Evolutionary conservation across 2,797 vertebrate species (phyloP), one percentile per base, ranked within the genome.

Genomic region (Momotus momota): DNA sequence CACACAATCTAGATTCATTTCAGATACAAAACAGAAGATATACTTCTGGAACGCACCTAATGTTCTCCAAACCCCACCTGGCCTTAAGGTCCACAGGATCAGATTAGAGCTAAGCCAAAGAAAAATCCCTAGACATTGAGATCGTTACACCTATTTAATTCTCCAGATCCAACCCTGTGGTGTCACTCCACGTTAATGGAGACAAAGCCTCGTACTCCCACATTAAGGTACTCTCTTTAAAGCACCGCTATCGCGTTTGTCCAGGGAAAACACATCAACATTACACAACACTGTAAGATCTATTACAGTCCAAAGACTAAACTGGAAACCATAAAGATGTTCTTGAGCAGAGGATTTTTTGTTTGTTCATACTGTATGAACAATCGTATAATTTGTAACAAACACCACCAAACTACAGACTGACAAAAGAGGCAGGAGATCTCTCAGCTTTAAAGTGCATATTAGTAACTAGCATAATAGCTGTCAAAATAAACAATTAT

Each of bases 401-500:
- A 82, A 85, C 41, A 88, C 25, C 77, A 70, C 20, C 31, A 80
- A 92, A 82, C 10, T 18, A 82, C 29, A 70, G 62, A 38, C 26
- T 67, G 72, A 81, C 25, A 45, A 54, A 87, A 74, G 11, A 85
- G 46, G 29, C 48, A 90, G 33, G 33, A 94, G 49, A 88, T 48
- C 54, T 81, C 29, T 41, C 3, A 8, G 35, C 64, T 94, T 88
- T 81, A 54, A 83, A 88, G 22, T 57, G 62, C 6, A 3, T 52
- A 74, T 90, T 64, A 91, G 85, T 85, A 93, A 81, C 57, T 55
- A 81, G 7, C 45, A 20, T 52, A 93, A 92, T 31, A 87, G 27
- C 41, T 93, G 65, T 66, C 85, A 86, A 93, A 87, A 69, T 43
- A 84, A 93, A 48, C 65, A 91, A 90, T 81, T 80, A 72, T 81